Base-by-base conservation (phyloP, 2,113 vertebrate species). In the Thunnus maccoyii region DNA sequence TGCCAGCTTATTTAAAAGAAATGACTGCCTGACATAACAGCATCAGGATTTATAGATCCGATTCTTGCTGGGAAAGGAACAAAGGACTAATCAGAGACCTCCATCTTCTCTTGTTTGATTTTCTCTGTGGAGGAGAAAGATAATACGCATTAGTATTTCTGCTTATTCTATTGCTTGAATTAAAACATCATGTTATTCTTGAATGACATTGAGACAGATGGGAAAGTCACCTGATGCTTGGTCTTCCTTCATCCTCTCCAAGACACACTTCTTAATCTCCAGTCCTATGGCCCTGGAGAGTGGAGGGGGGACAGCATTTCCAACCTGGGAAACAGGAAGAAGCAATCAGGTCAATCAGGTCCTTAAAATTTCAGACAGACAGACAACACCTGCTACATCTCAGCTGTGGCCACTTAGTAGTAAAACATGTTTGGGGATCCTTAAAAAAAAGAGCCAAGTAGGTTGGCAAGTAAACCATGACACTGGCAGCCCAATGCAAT, bases 231-330 rank as follows among this genome's bases (percentile, higher is more conserved):
- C 97, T 83, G 94, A 85, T n/a, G 64, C 81, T n/a, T 94, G 93
- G 72, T 91, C 91, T 83, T 97, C 95, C 55, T 94, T 96, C 9
- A 96, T 92, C 74, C 89, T 96, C 18, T 93, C 93, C 73, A 93
- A 8, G 69, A 96, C 78, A 20, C 97, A 97, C 27, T 86, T 90
- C 87, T 96, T 98, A 71, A 99, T 91, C 94, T 99, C 97, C 78
- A 97, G 69, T 25, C 97, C 97, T 0, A 99, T 98, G 93, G 98
- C 97, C 93, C 96, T 97, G 72, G 97, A 96, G 18, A 99, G 96
- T 0, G 98, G 98, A 0, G 97, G 98, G 0, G 98, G 97, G 73
- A 99, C 98, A 0, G 97, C 97, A 0, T 99, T 99, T 11, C 98
- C 98, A 32, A 98, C 97, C 97, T 98, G 86, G 0, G 8, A 55